A percentile compares a stretch with the other conserved stretches of the same genome.
phyloP scores from a whole-genome alignment of 2,888 invertebrate genomes.

The Nemapogon koenigi region DNA sequence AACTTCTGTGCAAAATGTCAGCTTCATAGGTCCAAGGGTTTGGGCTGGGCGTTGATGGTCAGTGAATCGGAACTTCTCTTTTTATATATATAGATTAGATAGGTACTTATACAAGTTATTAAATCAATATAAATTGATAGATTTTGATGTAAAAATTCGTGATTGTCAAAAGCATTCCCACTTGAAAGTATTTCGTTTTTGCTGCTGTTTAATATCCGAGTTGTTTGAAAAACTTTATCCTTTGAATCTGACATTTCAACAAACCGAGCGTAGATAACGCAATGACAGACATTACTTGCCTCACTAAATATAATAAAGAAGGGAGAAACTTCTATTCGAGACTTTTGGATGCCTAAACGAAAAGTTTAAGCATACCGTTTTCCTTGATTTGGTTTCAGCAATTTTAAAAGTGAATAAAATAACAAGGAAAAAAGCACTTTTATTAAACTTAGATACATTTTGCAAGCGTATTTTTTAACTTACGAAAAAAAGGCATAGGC shows the following conservation, averaged over 20 bases:
- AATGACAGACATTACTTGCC: slow-evolving; percentile 19
- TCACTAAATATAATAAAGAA: slow-evolving; percentile 17
- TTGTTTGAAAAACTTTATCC: slow-evolving; percentile 25
- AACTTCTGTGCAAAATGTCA: too few relatives aligned
- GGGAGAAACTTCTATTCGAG: slow-evolving; percentile 6
- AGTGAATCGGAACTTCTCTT: too few relatives aligned
- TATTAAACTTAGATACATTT: slow-evolving; percentile 5
- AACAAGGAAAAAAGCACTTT: slow-evolving; percentile 5
- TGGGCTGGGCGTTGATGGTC: too few relatives aligned
- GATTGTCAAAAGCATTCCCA: too few relatives aligned
- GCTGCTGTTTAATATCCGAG: slow-evolving; percentile 34
- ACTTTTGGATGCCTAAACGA: slow-evolving; percentile 8
- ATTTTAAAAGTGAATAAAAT: slow-evolving; percentile 6
- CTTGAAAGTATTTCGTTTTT: too few relatives aligned
- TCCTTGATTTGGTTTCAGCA: slow-evolving; percentile 6
- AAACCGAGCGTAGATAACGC: slow-evolving; percentile 18
- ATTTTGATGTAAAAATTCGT: too few relatives aligned
- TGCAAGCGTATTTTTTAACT: too few relatives aligned
- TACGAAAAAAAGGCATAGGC: too few relatives aligned
- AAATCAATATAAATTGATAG: too few relatives aligned
- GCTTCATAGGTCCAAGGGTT: too few relatives aligned
- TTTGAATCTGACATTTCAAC: slow-evolving; percentile 20
- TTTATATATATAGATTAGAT: too few relatives aligned
- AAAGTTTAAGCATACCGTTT: slow-evolving; percentile 7
- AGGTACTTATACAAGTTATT: too few relatives aligned